phyloP scores from a whole-genome alignment of 2,888 invertebrate species.

The Lapara coniferarum region DNA sequence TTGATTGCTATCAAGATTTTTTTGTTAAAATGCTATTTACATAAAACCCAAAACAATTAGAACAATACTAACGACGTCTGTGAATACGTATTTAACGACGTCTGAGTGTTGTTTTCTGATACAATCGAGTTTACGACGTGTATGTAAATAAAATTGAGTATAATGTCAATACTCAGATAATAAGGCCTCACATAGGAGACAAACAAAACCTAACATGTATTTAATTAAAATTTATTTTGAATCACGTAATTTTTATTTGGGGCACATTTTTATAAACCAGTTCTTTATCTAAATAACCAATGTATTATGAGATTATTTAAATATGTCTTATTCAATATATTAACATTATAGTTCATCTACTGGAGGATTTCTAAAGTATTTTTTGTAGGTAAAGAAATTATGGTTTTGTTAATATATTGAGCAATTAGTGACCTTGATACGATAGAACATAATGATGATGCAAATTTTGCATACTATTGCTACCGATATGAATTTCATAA shows the following conservation, averaged over 20 bases:
- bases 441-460: neutral
- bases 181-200: conserved; percentile 8
- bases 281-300: conserved; percentile 23
- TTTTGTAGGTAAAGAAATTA: neutral
- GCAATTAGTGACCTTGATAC: neutral
- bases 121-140: conserved; percentile 4
- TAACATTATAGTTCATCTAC: neutral
- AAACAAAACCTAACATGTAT: conserved; percentile 20
- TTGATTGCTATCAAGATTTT: neutral
- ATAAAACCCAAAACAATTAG: neutral
- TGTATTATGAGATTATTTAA: conserved; percentile 21
- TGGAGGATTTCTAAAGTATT: neutral
- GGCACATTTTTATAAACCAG: conserved; percentile 24
- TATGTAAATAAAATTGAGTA: conserved; percentile 10
- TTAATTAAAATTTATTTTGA: conserved; percentile 20
- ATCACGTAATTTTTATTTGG: conserved; percentile 29
- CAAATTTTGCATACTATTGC: too few species aligned
- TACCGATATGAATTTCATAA: too few species aligned
- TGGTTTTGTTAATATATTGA: neutral
- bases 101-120: neutral
- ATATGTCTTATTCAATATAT: conserved; percentile 16
- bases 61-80: neutral
- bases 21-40: neutral
- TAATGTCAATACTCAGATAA: conserved; percentile 4
- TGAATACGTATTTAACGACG: neutral